Percentiles rank a stretch among this genome's conserved stretches.
These are phyloP conservation scores for Eutrigla gurnardus DNA, from an alignment of 2,797 vertebrate species.

Conservation along the genomic window DNA sequence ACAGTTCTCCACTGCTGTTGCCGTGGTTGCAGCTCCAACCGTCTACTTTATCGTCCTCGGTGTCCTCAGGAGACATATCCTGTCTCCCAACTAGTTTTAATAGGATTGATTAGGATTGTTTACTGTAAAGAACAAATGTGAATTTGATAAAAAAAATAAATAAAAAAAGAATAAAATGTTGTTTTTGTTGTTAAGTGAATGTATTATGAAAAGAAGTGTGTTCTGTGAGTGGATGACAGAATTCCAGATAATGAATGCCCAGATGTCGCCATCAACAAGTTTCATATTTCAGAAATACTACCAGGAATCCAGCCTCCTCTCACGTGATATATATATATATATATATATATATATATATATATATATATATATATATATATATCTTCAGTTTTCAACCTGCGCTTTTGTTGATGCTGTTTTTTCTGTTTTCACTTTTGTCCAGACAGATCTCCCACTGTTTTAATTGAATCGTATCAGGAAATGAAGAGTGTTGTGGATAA, in stretches of 20 bases:
- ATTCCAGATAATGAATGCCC: neutral
- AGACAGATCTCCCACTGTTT: neutral
- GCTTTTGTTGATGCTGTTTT: neutral
- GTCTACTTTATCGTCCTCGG: constrained; percentile 58
- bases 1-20: constrained; percentile 72
- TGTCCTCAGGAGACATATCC: constrained; percentile 45
- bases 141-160: neutral
- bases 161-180: neutral
- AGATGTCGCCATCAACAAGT: neutral
- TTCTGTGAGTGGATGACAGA: neutral
- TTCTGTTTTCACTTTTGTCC: neutral
- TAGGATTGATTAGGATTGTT: too few species aligned
- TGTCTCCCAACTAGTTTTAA: constrained; percentile 33
- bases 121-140: constrained; percentile 3
- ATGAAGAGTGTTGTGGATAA: neutral
- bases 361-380: too few species aligned
- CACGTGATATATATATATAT: neutral
- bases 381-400: too few species aligned
- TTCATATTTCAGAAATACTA: neutral
- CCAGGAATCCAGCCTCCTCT: neutral
- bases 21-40: constrained; percentile 67
- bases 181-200: neutral
- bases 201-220: too few species aligned
- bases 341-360: too few species aligned
- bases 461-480: neutral